Evolutionary conservation across 92 coral and sea anemone genomes (phyloP).

Genomic region (Zoanthus sansibaricus): DNA sequence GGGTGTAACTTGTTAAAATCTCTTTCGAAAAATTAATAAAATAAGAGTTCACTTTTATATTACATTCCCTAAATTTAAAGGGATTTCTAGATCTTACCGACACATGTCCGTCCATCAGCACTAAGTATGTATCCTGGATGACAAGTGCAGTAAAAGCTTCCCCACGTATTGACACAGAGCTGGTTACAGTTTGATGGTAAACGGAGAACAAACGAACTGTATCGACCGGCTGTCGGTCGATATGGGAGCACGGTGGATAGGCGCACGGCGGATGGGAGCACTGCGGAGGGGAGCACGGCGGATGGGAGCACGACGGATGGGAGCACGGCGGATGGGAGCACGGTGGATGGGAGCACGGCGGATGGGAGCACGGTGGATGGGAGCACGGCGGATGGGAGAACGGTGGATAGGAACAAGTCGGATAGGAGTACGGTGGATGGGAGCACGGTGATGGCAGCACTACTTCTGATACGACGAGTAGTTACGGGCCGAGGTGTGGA

Average conservation of each 20-base stretch:
- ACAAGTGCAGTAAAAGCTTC: conserved; percentile 26
- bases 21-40: too few relatives aligned
- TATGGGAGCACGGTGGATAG: neutral
- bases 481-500: too few relatives aligned
- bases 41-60: too few relatives aligned
- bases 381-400: neutral
- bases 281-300: neutral
- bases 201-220: conserved; percentile 11
- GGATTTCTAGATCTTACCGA: neutral
- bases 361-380: neutral
- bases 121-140: conserved; percentile 20
- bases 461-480: too few relatives aligned
- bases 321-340: neutral
- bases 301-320: neutral
- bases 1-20: too few relatives aligned
- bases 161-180: conserved; percentile 15
- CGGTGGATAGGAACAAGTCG: neutral
- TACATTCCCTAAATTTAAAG: too few relatives aligned
- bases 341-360: neutral
- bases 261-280: neutral
- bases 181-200: conserved; percentile 16
- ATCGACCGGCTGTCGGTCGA: neutral
- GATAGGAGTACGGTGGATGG: neutral
- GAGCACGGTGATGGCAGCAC: too few relatives aligned
- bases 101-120: conserved; percentile 21